Percentiles rank a stretch among this genome's conserved stretches.
These are phyloP conservation scores for Caenorhabditis sp. DNA, from an alignment of 2,888 invertebrate species.

Conservation along the genomic window DNA sequence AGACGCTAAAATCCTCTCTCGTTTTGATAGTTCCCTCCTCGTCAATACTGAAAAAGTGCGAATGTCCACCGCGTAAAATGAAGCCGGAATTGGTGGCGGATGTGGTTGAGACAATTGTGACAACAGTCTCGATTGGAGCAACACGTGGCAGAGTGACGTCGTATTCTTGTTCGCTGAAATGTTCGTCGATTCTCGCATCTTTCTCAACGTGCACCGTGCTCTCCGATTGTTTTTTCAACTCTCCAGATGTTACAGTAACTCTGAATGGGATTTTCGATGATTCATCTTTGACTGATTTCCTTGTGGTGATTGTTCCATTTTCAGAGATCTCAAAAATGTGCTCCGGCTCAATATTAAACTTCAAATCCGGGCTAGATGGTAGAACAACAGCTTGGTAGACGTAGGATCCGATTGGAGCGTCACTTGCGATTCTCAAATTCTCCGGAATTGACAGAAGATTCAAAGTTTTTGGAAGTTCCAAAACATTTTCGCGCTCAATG, in stretches of 20 bases:
- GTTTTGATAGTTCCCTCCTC: constrained; percentile 17
- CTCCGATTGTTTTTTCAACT: neutral
- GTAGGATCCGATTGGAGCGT: constrained; percentile 17
- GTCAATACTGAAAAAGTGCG: constrained; percentile 20
- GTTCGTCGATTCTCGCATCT: neutral
- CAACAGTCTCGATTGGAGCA: constrained; percentile 2
- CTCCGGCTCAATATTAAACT: constrained; percentile 17
- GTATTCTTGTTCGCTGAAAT: constrained; percentile 19
- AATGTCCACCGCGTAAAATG: constrained; percentile 15
- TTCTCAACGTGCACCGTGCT: constrained; percentile 2
- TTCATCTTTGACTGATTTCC: constrained; percentile 9
- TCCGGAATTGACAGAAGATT: constrained; percentile 19
- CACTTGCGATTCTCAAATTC: constrained; percentile 8
- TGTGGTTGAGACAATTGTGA: constrained; percentile 23
- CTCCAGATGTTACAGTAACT: constrained; percentile 2
- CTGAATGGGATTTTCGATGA: constrained; percentile 10
- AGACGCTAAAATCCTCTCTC: neutral
- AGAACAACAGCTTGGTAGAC: constrained; percentile 20
- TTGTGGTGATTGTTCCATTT: constrained; percentile 14
- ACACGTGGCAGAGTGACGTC: constrained; percentile 12
- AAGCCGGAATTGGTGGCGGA: neutral
- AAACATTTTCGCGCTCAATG: constrained; percentile 14
- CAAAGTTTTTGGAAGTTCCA: neutral
- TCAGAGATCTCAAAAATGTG: constrained; percentile 18
- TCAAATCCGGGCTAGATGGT: constrained; percentile 1